Evolutionary conservation across 2,888 invertebrate species (phyloP), one percentile per base, ranked within the genome.

Genomic region (Synanthedon andrenaeformis): DNA sequence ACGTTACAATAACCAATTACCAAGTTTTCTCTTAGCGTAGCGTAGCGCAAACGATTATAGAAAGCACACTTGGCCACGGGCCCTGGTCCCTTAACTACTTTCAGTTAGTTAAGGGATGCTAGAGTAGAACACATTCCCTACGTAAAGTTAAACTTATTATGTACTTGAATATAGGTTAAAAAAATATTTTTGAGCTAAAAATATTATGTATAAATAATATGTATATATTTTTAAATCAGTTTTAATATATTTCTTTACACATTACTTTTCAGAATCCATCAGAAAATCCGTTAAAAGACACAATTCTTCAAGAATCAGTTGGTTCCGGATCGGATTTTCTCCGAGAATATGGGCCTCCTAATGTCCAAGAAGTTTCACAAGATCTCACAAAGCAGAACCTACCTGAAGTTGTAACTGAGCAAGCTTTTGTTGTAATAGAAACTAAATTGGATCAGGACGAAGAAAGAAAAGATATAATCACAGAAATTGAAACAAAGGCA

Each of bases 321-420:
- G 81, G 85, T 2, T 86, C 88, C 23, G 84, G 85, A 0, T 86
- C 86, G 10, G 86, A 89, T 52, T 80, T 82, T 52, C 83, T 89
- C 13, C 79, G 79, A 54, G 82, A 86, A 56, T 89, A 89, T 56
- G 82, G 83, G 13, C 85, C 89, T 6, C 88, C 89, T 5, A 85
- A 85, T 48, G 71, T 69, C 0, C 62, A 63, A 1, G 74, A 77
- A 5, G 63, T 70, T 0, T 62, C 69, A 10, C 68, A 70, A 42
- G 71, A 74, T n/a, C 58, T 70, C 4, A 66, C 67, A 1, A 69
- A 67, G 56, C 85, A 85, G 54, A 74, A 66, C 0, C 64, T 85
- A 0, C 86, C 85, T 10, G 79, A 79, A 51, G 68, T 65, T 0
- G 68, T 61, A 12, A 80, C 71, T 19, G 82, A 81, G 41, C 78